phyloP scores from a whole-genome alignment of 2,113 vertebrate genomes.

The Collichthys lucidus region DNA sequence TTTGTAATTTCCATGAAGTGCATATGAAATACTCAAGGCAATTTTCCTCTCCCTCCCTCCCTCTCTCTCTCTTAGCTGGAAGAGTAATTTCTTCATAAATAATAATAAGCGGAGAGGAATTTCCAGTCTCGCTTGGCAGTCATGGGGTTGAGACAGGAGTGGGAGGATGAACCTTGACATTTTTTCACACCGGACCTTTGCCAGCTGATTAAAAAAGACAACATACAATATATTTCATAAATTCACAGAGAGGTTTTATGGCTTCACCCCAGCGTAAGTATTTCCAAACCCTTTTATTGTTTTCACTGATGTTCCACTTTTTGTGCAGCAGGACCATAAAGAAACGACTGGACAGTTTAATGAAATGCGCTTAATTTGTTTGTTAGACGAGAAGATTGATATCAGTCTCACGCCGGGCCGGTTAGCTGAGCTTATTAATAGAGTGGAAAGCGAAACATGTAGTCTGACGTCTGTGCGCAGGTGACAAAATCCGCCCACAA shows the following conservation, averaged over 20 bases:
- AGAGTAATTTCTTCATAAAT: constrained; percentile 44
- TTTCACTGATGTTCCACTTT: not conserved
- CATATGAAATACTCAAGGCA: constrained; percentile 18
- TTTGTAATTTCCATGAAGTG: constrained; percentile 39
- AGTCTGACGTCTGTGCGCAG: too few relatives aligned
- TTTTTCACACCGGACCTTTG: constrained; percentile 1
- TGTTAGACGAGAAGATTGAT: not conserved
- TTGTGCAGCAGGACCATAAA: not conserved
- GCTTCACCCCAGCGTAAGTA: constrained; percentile 11
- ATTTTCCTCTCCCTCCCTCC: constrained; percentile 28
- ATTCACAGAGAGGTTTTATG: constrained; percentile 40
- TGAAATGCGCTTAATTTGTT: not conserved
- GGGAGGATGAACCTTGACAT: constrained; percentile 52
- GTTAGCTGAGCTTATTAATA: too few relatives aligned
- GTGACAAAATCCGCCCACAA: too few relatives aligned
- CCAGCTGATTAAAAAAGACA: constrained; percentile 53
- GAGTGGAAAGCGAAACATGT: too few relatives aligned
- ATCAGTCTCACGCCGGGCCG: not conserved
- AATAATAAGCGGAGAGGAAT: constrained; percentile 43
- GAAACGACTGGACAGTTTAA: not conserved
- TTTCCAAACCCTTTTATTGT: not conserved
- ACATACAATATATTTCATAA: constrained; percentile 47
- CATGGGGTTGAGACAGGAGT: constrained; percentile 10
- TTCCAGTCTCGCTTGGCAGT: constrained; percentile 26
- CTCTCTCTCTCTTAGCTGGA: not conserved